phyloP scores from a whole-genome alignment of 2,113 vertebrate genomes.

The Tursiops truncatus region DNA sequence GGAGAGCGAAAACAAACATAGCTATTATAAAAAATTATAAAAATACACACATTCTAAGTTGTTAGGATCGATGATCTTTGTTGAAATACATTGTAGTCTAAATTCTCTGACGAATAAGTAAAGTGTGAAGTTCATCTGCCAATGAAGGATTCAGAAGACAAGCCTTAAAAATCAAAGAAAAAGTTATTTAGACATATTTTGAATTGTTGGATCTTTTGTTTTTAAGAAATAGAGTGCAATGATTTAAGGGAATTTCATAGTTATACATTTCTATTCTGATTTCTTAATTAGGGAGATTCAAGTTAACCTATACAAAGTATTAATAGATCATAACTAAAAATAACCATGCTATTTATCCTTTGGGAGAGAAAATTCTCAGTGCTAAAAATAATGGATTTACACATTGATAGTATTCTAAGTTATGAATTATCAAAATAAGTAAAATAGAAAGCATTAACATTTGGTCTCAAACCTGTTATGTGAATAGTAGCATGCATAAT shows the following conservation, averaged over 20 bases:
- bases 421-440: conserved; percentile 7
- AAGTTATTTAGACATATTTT: conserved; percentile 30
- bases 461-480: not conserved
- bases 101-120: conserved; percentile 83
- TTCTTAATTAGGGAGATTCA: conserved; percentile 3
- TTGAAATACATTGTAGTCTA: conserved; percentile 66
- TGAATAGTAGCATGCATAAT: not conserved
- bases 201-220: not conserved
- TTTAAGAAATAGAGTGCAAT: conserved; percentile 1
- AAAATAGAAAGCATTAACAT: conserved; percentile 2
- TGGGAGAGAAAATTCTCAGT: not conserved
- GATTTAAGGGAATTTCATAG: not conserved
- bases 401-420: not conserved
- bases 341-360: not conserved
- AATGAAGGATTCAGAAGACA: conserved; percentile 80
- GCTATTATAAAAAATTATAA: conserved; percentile 35
- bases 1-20: not conserved
- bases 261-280: conserved; percentile 21
- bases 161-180: conserved; percentile 80
- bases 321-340: conserved; percentile 6
- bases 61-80: conserved; percentile 33
- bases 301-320: not conserved
- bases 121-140: conserved; percentile 82
- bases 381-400: not conserved
- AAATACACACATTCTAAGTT: conserved; percentile 18